Evolutionary conservation across 2,113 vertebrate species (phyloP).

Genomic region (Aptenodytes forsteri): DNA sequence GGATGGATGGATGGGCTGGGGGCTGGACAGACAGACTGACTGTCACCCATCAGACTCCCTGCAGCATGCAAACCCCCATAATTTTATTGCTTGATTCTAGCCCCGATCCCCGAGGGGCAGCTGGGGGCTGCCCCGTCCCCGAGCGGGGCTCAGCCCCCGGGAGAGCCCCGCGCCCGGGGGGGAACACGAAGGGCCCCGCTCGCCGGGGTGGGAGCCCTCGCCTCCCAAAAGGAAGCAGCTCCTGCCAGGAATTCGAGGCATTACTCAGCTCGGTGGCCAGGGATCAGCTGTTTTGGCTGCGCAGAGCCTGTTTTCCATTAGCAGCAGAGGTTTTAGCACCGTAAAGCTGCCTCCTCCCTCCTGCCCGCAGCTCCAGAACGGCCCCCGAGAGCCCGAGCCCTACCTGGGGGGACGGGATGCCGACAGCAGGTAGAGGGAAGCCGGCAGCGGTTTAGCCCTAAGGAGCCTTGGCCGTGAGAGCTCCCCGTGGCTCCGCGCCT

Average conservation of each 20-base stretch:
- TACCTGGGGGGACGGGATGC: neutral
- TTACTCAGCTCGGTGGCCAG: neutral
- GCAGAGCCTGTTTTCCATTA: neutral
- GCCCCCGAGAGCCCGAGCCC: neutral
- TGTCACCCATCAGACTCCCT: too few relatives aligned
- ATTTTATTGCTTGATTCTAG: rapidly evolving
- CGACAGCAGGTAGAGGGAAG: rapidly evolving
- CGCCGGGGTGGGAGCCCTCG: neutral
- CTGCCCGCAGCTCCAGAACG: rapidly evolving
- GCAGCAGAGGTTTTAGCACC: neutral
- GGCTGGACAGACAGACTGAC: neutral
- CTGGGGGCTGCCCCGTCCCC: neutral
- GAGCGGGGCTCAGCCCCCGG: rapidly evolving
- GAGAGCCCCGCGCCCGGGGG: rapidly evolving
- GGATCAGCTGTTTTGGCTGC: neutral
- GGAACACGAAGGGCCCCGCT: neutral
- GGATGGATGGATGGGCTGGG: neutral
- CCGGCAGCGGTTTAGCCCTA: rapidly evolving
- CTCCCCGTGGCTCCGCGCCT: rapidly evolving
- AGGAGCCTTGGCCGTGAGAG: rapidly evolving
- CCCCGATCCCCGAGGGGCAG: rapidly evolving
- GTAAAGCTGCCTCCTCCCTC: neutral
- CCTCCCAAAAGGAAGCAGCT: neutral
- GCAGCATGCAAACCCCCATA: rapidly evolving
- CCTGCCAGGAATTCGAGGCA: conserved; percentile 51